Percentiles rank a stretch among this genome's conserved stretches.
phyloP scores from a whole-genome alignment of 2,797 vertebrate species.

The Paedocypris micromegethes region DNA sequence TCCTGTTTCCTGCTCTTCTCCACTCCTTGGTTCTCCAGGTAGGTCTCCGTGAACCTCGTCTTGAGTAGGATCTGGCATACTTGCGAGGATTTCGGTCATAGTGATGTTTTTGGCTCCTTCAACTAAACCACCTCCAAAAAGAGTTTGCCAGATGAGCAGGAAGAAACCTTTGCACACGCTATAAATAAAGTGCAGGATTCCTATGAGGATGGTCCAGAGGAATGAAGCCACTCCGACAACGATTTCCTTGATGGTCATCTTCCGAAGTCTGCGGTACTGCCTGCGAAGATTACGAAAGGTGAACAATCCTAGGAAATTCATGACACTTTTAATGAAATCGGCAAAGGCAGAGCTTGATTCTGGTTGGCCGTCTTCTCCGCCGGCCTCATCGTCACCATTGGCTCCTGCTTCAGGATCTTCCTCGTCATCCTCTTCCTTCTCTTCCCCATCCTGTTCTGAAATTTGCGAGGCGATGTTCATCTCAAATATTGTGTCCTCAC shows the following conservation, averaged over 20 bases:
- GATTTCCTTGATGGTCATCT: constrained; percentile 79
- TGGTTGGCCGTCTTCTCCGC: constrained; percentile 57
- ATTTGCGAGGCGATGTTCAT: constrained; percentile 96
- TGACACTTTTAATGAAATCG: constrained; percentile 67
- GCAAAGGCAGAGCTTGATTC: constrained; percentile 78
- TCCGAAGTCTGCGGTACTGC: constrained; percentile 72
- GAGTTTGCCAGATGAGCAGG: constrained; percentile 79
- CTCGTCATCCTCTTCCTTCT: constrained; percentile 71
- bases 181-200: constrained; percentile 72
- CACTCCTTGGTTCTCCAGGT: constrained; percentile 62
- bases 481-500: constrained; percentile 98
- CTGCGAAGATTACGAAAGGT: constrained; percentile 80
- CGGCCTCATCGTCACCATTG: constrained; percentile 64
- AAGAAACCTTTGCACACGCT: constrained; percentile 78
- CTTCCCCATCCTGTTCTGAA: constrained; percentile 86
- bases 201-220: constrained; percentile 70
- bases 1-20: constrained; percentile 70
- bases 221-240: constrained; percentile 65
- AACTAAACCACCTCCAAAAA: constrained; percentile 87
- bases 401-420: constrained; percentile 61
- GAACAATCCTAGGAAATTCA: constrained; percentile 69
- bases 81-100: constrained; percentile 84
- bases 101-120: constrained; percentile 90
- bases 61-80: constrained; percentile 92
- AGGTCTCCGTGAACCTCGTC: constrained; percentile 88